phyloP scores from a whole-genome alignment of 2,888 invertebrate genomes.

The Rhodophaea formosa region DNA sequence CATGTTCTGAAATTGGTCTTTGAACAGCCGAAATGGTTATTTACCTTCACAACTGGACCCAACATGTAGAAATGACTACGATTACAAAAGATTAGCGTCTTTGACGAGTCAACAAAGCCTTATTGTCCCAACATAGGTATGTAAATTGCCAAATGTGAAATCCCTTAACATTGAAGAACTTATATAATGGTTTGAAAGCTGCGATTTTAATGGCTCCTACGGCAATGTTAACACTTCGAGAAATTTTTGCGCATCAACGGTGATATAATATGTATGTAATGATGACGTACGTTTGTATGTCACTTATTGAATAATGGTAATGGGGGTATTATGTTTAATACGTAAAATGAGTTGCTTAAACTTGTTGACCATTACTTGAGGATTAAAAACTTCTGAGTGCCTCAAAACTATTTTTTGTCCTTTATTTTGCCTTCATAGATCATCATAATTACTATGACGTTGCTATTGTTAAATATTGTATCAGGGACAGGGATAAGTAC shows the following conservation, averaged over 20 bases:
- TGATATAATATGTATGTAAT: background rate
- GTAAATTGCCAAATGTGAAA: background rate
- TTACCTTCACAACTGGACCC: background rate
- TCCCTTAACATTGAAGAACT: background rate
- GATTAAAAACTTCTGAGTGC: too few relatives aligned
- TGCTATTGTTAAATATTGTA: too few relatives aligned
- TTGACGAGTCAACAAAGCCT: background rate
- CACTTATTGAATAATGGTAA: too few relatives aligned
- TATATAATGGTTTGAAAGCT: background rate
- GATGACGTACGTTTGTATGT: background rate
- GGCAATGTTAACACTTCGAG: background rate
- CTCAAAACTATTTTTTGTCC: too few relatives aligned
- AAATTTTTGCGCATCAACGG: background rate
- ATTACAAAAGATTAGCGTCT: background rate
- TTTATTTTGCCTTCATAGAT: too few relatives aligned
- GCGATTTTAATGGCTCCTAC: background rate
- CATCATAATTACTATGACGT: too few relatives aligned
- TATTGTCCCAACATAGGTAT: background rate
- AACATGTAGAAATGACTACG: background rate
- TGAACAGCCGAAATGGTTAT: background rate
- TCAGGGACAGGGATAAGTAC: too few relatives aligned
- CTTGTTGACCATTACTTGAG: too few relatives aligned
- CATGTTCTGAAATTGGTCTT: background rate
- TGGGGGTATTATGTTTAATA: too few relatives aligned
- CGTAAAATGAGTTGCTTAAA: too few relatives aligned